A percentile compares a stretch with the other conserved stretches of the same genome.
phyloP scores from a whole-genome alignment of 1,140 invertebrate species.

The Psix sp. region DNA sequence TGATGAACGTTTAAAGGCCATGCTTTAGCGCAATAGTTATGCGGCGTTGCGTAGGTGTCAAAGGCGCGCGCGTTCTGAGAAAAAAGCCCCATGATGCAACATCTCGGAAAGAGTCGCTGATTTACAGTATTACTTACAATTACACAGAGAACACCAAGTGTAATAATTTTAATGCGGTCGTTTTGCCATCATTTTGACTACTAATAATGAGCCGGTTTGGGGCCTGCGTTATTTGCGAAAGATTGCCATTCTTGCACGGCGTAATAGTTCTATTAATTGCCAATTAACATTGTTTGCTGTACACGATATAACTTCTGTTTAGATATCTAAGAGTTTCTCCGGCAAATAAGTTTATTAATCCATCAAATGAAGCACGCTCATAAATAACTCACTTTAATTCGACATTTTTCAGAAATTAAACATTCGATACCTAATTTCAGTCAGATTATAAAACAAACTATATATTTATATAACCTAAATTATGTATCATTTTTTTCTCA shows the following conservation, averaged over 20 bases:
- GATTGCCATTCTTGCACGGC: slow-evolving; percentile 17
- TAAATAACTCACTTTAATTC: too few species aligned
- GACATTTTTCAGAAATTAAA: too few species aligned
- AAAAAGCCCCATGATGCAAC: slow-evolving; percentile 65
- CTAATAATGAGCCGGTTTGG: slow-evolving; percentile 26
- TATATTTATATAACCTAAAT: too few species aligned
- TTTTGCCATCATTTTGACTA: slow-evolving; percentile 27
- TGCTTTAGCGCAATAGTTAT: slow-evolving; percentile 52
- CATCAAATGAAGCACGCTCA: too few species aligned
- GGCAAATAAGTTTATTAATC: too few species aligned
- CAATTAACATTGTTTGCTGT: slow-evolving; percentile 43
- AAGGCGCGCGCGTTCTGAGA: slow-evolving; percentile 37
- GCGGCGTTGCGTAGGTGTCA: slow-evolving; percentile 65
- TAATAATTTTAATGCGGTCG: slow-evolving; percentile 21
- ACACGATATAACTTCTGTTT: slow-evolving; percentile 9
- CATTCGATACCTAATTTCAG: too few species aligned
- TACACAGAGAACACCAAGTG: slow-evolving; percentile 28
- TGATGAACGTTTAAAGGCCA: slow-evolving; percentile 61
- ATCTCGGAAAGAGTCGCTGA: slow-evolving; percentile 58
- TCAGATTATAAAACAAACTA: too few species aligned
- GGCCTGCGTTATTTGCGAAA: slow-evolving; percentile 14
- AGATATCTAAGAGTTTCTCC: slow-evolving; percentile 1
- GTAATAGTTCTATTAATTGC: slow-evolving; percentile 55
- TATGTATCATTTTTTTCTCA: too few species aligned
- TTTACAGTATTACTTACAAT: slow-evolving; percentile 59